Conservation (phyloP, 2,797 vertebrate species). For the Urosaurus nigricauda region DNA sequence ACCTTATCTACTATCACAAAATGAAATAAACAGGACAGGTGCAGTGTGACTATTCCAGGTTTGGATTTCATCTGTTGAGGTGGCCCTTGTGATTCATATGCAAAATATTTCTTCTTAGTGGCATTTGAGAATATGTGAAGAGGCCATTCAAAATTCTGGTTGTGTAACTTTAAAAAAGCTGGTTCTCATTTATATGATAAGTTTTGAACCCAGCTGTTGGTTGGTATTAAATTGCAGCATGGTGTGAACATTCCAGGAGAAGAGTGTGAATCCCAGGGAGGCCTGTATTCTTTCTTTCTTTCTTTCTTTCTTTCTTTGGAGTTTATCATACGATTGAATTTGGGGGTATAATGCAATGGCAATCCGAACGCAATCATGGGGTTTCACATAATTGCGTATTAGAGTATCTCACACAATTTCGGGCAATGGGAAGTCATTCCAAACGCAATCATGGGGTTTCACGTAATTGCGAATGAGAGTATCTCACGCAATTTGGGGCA, state of each 20-base stretch:
- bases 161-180: conserved; percentile 62
- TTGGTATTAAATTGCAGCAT: conserved; percentile 76
- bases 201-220: conserved; percentile 80
- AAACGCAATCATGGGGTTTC: no score
- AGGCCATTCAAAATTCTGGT: conserved; percentile 64
- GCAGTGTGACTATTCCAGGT: conserved; percentile 15
- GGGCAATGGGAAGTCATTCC: no score
- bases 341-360: no score
- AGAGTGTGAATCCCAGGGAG: conserved; percentile 73
- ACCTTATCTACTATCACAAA: neutral
- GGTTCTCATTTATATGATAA: conserved; percentile 78
- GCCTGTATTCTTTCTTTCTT: conserved; percentile 62
- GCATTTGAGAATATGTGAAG: conserved; percentile 61
- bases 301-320: neutral
- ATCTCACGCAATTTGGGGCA: no score
- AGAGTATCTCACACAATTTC: no score
- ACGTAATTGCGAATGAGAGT: no score
- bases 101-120: conserved; percentile 49
- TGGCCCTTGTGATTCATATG: conserved; percentile 44
- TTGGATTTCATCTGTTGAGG: conserved; percentile 25
- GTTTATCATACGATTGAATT: no score
- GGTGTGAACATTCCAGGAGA: conserved; percentile 79
- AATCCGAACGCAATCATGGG: no score
- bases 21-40: neutral
- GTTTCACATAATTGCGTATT: no score